These are phyloP conservation scores for Dendrocincla fuliginosa DNA, from an alignment of 2,797 vertebrate species.

Conservation along the genomic window DNA sequence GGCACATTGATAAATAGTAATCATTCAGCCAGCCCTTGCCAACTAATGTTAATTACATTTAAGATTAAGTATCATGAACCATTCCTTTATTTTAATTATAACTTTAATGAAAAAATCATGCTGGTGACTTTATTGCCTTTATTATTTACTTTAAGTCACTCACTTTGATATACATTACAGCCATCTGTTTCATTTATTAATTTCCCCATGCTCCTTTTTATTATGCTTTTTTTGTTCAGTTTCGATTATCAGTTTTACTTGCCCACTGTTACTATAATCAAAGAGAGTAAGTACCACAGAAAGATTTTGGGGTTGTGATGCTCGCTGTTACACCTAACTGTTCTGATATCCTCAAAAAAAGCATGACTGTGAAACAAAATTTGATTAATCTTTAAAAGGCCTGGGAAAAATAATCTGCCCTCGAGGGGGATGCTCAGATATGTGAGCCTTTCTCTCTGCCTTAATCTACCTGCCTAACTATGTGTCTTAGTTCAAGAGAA, in stretches of 20 bases:
- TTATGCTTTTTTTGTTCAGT: not conserved
- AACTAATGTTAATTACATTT: slow-evolving; percentile 22
- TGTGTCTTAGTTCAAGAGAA: too few species aligned
- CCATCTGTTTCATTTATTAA: not conserved
- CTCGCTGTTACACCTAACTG: rapidly evolving
- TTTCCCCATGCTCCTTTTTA: not conserved
- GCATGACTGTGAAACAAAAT: not conserved
- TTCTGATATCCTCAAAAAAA: not conserved
- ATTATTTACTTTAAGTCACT: slow-evolving; percentile 40
- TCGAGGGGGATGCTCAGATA: not conserved
- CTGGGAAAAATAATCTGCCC: not conserved
- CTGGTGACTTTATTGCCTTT: slow-evolving; percentile 4
- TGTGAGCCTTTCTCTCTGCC: not conserved
- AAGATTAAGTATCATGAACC: not conserved
- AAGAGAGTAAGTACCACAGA: not conserved
- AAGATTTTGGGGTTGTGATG: not conserved
- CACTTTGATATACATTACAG: not conserved
- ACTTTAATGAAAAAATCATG: not conserved
- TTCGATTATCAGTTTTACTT: not conserved
- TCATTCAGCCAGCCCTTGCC: not conserved
- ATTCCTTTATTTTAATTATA: slow-evolving; percentile 35
- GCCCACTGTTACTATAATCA: not conserved
- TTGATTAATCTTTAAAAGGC: not conserved
- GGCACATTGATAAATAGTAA: not conserved
- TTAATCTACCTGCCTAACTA: not conserved